phyloP scores from a whole-genome alignment of 23 tunicate species.

The Oikopleura dioica region DNA sequence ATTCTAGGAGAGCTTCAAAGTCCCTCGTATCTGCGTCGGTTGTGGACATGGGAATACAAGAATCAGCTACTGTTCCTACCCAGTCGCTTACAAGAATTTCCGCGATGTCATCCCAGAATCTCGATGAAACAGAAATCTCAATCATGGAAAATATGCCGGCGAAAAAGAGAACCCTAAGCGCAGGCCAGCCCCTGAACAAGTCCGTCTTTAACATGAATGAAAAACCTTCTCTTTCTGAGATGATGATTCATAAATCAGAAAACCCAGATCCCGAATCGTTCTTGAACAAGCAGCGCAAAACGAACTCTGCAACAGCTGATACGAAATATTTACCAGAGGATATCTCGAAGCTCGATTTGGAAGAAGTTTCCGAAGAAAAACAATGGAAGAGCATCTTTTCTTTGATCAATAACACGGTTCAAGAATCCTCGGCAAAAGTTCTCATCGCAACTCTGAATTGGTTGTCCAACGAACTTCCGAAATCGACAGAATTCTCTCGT shows the following conservation, averaged over 20 bases:
- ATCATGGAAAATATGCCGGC: too few species aligned
- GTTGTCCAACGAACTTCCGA: not conserved
- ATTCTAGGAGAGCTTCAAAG: not conserved
- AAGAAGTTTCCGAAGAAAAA: too few species aligned
- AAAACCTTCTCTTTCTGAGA: not conserved
- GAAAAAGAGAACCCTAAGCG: too few species aligned
- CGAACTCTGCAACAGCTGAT: not conserved
- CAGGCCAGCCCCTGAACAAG: too few species aligned
- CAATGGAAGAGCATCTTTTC: too few species aligned
- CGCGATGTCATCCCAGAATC: not conserved
- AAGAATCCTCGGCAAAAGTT: too few species aligned
- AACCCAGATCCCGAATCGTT: not conserved
- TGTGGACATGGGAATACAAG: not conserved
- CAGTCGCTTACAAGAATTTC: not conserved
- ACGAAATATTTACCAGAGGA: not conserved
- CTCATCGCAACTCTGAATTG: too few species aligned
- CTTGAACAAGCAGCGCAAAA: not conserved
- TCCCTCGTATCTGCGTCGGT: too few species aligned
- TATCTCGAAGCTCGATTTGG: not conserved
- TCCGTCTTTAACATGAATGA: too few species aligned
- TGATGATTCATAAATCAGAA: not conserved
- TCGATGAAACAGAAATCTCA: not conserved
- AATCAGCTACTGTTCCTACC: not conserved
- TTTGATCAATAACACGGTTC: too few species aligned
- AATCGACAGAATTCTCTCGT: not conserved